Conservation (phyloP, 2,797 vertebrate genomes). For the Tinamus major region DNA sequence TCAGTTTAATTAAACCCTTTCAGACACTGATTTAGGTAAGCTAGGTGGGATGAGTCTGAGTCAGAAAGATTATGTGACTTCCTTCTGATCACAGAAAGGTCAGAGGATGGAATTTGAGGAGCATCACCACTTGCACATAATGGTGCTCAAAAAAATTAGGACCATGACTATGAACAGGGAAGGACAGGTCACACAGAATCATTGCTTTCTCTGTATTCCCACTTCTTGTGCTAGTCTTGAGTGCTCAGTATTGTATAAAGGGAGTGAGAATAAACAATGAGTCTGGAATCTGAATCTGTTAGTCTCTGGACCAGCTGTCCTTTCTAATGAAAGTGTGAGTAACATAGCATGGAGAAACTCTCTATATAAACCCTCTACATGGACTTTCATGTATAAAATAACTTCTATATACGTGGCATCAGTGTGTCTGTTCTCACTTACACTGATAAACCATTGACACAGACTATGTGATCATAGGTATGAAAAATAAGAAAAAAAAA, state of each 20-base stretch:
- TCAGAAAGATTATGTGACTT: constrained; percentile 7
- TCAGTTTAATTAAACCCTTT: constrained; percentile 32
- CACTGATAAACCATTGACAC: neutral
- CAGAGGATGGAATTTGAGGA: neutral
- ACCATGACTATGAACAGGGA: neutral
- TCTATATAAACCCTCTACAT: neutral
- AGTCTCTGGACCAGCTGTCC: neutral
- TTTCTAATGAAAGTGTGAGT: neutral
- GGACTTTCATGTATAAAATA: neutral
- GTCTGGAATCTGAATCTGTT: neutral
- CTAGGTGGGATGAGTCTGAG: neutral
- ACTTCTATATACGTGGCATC: rapidly evolving
- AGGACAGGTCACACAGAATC: neutral
- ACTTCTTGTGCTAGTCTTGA: neutral
- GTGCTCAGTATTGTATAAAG: neutral
- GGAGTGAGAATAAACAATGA: neutral
- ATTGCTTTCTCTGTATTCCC: rapidly evolving
- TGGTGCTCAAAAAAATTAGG: rapidly evolving
- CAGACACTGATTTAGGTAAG: neutral
- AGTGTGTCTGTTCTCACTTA: neutral
- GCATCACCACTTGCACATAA: neutral
- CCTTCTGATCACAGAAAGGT: neutral
- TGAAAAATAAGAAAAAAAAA: neutral
- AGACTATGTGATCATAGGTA: neutral
- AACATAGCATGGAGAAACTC: neutral